Evolutionary conservation across 1,140 invertebrate species (phyloP), one percentile per base, ranked within the genome.

Genomic region (Drosophila burlai): DNA sequence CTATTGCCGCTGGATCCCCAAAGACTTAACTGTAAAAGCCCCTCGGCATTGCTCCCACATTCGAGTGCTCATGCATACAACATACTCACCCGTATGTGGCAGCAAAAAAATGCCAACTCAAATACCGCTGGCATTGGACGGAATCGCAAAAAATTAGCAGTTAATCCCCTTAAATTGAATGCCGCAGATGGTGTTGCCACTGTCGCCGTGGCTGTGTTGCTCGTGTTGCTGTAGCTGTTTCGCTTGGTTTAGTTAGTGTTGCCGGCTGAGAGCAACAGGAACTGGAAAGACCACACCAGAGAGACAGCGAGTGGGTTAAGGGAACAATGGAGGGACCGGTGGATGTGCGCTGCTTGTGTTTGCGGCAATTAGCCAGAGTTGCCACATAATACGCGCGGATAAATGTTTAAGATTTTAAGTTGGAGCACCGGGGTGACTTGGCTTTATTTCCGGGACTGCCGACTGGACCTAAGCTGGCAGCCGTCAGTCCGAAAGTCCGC

Each of bases 131-230:
- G 75, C 89, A 91, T 83, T 91, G 87, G 83, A 71, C 76, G 76
- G 80, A 79, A 91, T 89, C 81, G 90, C 81, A 87, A 92, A 91
- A 92, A 92, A 92, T 92, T 92, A 92, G 91, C 87, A 92, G 91
- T 92, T 92, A 92, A 92, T 92, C 91, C 91, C 85, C 85, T 92
- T 83, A 92, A 92, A 92, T 92, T 92, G 91, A 92, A 92, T 92
- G 77, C 91, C 83, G 72, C 83, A 89, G 84, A 83, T 91, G 87
- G 80, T 83, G 87, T 86, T 83, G 84, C 73, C 52, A 43, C 21
- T 67, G 63, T 60, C 46, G 54, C 34, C 54, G 62, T 31, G 29
- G 61, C 34, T 55, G 40, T 59, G 47, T 55, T 71, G 49, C 24
- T 50, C 3, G 21, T 49, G 58, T n/a, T 46, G 18, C 15, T 59